Base-by-base conservation (phyloP, 2,797 vertebrate genomes). In the Varecia variegata region DNA sequence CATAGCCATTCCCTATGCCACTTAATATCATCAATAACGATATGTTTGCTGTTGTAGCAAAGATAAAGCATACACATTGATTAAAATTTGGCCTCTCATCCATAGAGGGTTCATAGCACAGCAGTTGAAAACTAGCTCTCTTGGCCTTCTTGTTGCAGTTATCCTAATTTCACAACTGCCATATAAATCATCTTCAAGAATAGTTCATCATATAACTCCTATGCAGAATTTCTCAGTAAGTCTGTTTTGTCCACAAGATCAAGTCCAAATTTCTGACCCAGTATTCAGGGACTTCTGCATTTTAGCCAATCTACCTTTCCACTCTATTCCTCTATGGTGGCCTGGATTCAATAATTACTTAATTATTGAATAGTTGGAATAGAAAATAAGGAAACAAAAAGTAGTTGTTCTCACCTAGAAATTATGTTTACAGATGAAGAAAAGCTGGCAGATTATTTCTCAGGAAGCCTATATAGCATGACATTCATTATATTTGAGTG, bases 11-110 rank as follows among this genome's bases (percentile, higher is more conserved):
- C 13, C 35, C 27, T 88, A 2, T 81, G 47, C 25, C 7, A n/a
- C 9, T 95, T 86, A 83, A 32, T 83, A 67, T 43, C 18, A 62
- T 40, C 20, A 60, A 56, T 84, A 80, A 70, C 5, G n/a, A 2
- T 84, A 58, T 91, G 21, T 87, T 65, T 93, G 32, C 12, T 54
- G 15, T 83, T 84, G 23, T 30, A 30, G 25, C 38, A 91, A 47
- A 83, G 91, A 68, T 82, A 52, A 93, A 76, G 54, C 47, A n/a
- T 32, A 21, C 50, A 30, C 74, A 77, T 45, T 81, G 45, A 86
- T 79, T 50, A 90, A 90, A 84, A 81, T 40, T 96, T 84, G 86
- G 3, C 30, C 30, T 70, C 84, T 96, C 12, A 58, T 95, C n/a
- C 60, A 0, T 65, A 30, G 90, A 90, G 15, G 45, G 76, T 58